phyloP scores from a whole-genome alignment of 2,888 invertebrate genomes.

The Auanema freiburgensis region DNA sequence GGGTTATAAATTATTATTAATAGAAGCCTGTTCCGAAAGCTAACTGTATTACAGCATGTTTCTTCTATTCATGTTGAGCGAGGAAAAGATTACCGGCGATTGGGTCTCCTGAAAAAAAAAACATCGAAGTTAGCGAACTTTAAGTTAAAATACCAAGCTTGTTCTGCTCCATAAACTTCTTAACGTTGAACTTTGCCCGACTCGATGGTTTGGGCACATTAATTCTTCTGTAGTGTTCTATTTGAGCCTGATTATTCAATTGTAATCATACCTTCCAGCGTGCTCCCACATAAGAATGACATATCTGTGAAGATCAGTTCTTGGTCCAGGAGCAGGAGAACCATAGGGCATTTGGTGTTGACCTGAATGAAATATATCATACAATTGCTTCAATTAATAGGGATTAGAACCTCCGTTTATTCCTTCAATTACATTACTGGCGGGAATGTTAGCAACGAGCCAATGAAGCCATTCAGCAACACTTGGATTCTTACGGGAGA shows the following conservation, averaged over 20 bases:
- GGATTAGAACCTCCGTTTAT: slow-evolving; percentile 64
- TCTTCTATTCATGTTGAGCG: slow-evolving; percentile 56
- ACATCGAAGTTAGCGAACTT: neutral
- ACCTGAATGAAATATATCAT: slow-evolving; percentile 26
- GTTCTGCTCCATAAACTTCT: slow-evolving; percentile 63
- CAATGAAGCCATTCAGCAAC: slow-evolving; percentile 65
- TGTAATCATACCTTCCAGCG: slow-evolving; percentile 46
- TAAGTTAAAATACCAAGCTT: slow-evolving; percentile 48
- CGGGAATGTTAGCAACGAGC: slow-evolving; percentile 63
- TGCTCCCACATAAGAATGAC: slow-evolving; percentile 64
- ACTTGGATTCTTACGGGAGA: slow-evolving; percentile 63
- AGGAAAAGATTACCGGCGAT: slow-evolving; percentile 63
- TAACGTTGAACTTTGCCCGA: slow-evolving; percentile 63
- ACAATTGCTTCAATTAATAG: no score
- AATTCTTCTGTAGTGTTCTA: slow-evolving; percentile 33
- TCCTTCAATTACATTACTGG: slow-evolving; percentile 62
- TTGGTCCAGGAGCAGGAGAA: slow-evolving; percentile 62
- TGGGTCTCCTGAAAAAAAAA: slow-evolving; percentile 51
- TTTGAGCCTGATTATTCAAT: neutral
- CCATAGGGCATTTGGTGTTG: slow-evolving; percentile 64
- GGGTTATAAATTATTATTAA: no score
- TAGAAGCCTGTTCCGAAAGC: neutral
- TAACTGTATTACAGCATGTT: neutral
- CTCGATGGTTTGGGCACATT: slow-evolving; percentile 56
- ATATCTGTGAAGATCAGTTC: slow-evolving; percentile 63